These are phyloP conservation scores for Campaea margaritaria DNA, from an alignment of 2,888 invertebrate species.

Conservation along the genomic window DNA sequence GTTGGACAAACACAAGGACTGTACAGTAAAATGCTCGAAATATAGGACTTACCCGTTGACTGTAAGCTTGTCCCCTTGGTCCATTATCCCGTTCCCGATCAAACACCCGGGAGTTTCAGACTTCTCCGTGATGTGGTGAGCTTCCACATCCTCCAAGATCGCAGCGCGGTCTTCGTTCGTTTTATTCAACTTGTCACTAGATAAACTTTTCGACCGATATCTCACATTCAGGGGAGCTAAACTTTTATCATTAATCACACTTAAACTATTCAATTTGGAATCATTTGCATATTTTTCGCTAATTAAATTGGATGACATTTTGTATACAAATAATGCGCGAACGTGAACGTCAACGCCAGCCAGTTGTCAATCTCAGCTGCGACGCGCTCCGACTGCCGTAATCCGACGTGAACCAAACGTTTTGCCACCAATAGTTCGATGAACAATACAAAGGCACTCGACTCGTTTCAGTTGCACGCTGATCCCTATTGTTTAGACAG, in stretches of 20 bases:
- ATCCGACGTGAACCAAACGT: conserved; percentile 62
- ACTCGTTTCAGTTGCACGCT: conserved; percentile 56
- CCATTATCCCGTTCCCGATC: conserved; percentile 66
- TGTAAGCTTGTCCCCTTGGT: conserved; percentile 56
- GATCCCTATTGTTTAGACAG: conserved; percentile 47
- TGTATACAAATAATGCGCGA: conserved; percentile 59
- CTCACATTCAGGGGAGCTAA: conserved; percentile 69
- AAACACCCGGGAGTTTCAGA: conserved; percentile 78
- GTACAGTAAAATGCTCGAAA: neutral
- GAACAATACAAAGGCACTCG: conserved; percentile 70
- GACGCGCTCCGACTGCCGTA: conserved; percentile 69
- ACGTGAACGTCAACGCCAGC: conserved; percentile 57
- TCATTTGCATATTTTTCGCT: conserved; percentile 74
- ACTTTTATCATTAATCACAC: conserved; percentile 74
- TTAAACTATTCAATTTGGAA: conserved; percentile 73
- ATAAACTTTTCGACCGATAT: conserved; percentile 79
- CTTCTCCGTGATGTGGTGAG: conserved; percentile 70
- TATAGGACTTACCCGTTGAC: conserved; percentile 64
- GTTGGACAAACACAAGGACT: conserved; percentile 13
- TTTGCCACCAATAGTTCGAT: conserved; percentile 58
- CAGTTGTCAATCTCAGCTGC: conserved; percentile 71
- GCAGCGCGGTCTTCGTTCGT: conserved; percentile 76
- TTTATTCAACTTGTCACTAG: conserved; percentile 81
- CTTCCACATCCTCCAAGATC: conserved; percentile 77
- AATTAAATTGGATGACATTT: conserved; percentile 77